Percentiles rank a stretch among this genome's conserved stretches.
Evolutionary conservation across 2,888 invertebrate species (phyloP).

Genomic region (Portevinia maculata): DNA sequence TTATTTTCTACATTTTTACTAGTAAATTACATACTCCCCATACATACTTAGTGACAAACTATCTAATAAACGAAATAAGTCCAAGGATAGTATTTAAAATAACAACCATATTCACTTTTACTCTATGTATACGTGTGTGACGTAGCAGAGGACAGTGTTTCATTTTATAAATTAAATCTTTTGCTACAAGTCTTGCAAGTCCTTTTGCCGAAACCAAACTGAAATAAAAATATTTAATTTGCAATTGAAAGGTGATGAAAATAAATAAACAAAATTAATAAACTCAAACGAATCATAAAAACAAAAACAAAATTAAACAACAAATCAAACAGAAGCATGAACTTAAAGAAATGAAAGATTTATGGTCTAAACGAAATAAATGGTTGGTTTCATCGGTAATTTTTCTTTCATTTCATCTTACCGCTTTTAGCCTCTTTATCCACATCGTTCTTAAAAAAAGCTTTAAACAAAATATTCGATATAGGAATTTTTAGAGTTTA

Average conservation of each 20-base stretch:
- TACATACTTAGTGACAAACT: slow-evolving; percentile 43
- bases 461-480: slow-evolving; percentile 73
- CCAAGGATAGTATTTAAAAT: slow-evolving; percentile 13
- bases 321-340: slow-evolving; percentile 11
- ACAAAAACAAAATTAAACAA: slow-evolving; percentile 1
- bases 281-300: no score
- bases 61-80: slow-evolving; percentile 12
- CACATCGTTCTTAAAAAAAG: slow-evolving; percentile 73
- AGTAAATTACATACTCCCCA: slow-evolving; percentile 3
- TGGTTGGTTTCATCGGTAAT: slow-evolving; percentile 35
- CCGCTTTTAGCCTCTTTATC: slow-evolving; percentile 74
- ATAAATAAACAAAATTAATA: slow-evolving; percentile 24
- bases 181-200: slow-evolving; percentile 72
- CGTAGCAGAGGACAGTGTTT: slow-evolving; percentile 48
- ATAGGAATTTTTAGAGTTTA: slow-evolving; percentile 32
- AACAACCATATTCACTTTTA: slow-evolving; percentile 63
- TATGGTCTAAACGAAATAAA: slow-evolving; percentile 13
- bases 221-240: slow-evolving; percentile 66
- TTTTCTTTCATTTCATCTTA: slow-evolving; percentile 59
- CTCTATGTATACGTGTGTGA: slow-evolving; percentile 43
- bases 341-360: slow-evolving; percentile 12
- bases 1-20: slow-evolving; percentile 11
- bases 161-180: slow-evolving; percentile 69
- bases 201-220: slow-evolving; percentile 71
- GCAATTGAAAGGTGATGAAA: slow-evolving; percentile 44